Percentiles rank a stretch among this genome's conserved stretches.
Evolutionary conservation across 2,888 invertebrate species (phyloP).

Genomic region (Hymenopus coronatus): DNA sequence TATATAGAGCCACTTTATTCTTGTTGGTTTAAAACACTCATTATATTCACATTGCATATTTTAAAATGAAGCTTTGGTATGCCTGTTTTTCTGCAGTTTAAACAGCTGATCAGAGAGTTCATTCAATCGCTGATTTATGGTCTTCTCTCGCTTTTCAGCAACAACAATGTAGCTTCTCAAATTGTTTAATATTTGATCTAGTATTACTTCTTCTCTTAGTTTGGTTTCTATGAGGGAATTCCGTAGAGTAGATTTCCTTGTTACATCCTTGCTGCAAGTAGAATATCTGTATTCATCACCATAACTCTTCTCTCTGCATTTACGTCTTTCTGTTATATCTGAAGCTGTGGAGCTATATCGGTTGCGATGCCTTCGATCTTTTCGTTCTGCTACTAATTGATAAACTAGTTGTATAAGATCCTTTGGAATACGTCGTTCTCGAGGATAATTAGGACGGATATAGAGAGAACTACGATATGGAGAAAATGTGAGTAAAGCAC

Average conservation of each 20-base stretch:
- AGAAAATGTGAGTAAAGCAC: constrained; percentile 72
- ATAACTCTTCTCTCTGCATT: neutral
- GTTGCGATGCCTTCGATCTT: constrained; percentile 44
- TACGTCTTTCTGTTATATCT: neutral
- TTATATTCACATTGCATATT: neutral
- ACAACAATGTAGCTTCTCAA: neutral
- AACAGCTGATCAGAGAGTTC: neutral
- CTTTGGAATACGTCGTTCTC: constrained; percentile 72
- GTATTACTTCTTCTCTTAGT: neutral
- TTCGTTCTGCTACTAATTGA: constrained; percentile 68
- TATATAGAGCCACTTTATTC: neutral
- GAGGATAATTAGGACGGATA: constrained; percentile 77
- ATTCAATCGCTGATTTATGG: neutral
- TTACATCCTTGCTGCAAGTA: neutral
- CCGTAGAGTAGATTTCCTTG: neutral
- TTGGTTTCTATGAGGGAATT: neutral
- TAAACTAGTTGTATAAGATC: constrained; percentile 72
- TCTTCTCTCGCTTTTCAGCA: neutral
- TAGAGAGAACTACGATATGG: constrained; percentile 70
- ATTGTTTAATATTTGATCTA: neutral
- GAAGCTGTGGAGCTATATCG: constrained; percentile 2
- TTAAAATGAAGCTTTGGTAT: neutral
- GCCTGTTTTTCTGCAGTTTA: neutral
- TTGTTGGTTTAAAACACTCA: neutral
- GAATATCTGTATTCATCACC: neutral